Base-by-base conservation (phyloP, 2,888 invertebrate species). In the Platycheirus albimanus region DNA sequence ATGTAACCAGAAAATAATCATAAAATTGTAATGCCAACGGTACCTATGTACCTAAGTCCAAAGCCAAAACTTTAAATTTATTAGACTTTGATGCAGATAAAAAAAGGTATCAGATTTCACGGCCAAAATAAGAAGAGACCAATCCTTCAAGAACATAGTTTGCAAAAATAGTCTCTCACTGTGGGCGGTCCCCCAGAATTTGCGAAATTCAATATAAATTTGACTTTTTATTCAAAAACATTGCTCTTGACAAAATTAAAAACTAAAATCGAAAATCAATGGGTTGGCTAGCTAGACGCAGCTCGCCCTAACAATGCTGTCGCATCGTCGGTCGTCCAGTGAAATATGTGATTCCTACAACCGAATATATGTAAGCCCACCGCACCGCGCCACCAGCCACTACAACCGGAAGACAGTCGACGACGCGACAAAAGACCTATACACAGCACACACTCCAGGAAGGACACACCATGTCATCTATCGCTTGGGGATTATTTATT, bases 401-500 rank as follows among this genome's bases (percentile, higher is more conserved):
- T n/a, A n/a, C 33, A 15, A 58, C 78, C 74, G 83, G 83, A 83
- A 78, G 69, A 47, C 47, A 69, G 30, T 17, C 74, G 70, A 36
- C 51, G 61, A 52, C 67, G 83, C 83, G 78, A 78, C 83, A 64
- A 69, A 28, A 43, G 10, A 8, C 20, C 28, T 11, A 52, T 4
- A 51, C 17, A 24, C 19, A 20, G n/a, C 8, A 67, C 51, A 56
- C 64, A 56, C 70, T 63, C 17, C 81, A 77, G 81, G 77, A 81
- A 81, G 74, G 83, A 83, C 83, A 78, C 67, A 74, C 78, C 45
- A 78, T 78, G 69, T 78, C 77, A 74, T 83, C 78, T 64, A 78
- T 83, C 74, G 83, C 78, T 78, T 78, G 63, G 43, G 83, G 70
- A 79, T 84, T 84, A 84, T 84, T 84, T 84, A 84, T 84, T 78